Base-by-base conservation (phyloP, 53 echinoderm and acorn worm genomes). In the Temnopleurus reevesii region DNA sequence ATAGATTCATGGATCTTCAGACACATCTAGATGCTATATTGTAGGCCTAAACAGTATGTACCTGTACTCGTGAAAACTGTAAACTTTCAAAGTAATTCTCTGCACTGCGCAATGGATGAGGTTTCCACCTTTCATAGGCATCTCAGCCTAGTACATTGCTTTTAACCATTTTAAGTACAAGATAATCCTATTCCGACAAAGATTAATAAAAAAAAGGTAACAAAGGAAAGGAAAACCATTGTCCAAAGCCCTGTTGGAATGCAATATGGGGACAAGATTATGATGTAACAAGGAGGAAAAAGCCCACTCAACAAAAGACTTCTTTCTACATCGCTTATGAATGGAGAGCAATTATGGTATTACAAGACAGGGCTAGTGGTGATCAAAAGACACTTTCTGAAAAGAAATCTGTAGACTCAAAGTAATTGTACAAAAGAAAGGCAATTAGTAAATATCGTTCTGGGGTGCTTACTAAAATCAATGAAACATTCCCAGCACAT, bases 301-400 rank as follows among this genome's bases (percentile, higher is more conserved):
- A 71, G 12, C 9, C 71, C 38, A 43, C 41, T 36, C 8, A 36
- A 71, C 71, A 71, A 71, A 15, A 34, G 63, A 1, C 34, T 63
- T 17, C 34, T 38, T 71, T 41, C 71, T 41, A 24, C 8, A 38
- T 21, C 3, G 15, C 30, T 49, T 1, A 29, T 79, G 44, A 79
- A 79, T 47, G 28, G 79, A 28, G 0, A 49, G 49, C 79, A 79
- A 79, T 79, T 79, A 79, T 29, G n/a, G 79, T 15, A 79, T 79
- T 79, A 79, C 79, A 49, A 79, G 51, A 79, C 15, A 12, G 41
- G n/a, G n/a, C n/a, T n/a, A n/a, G n/a, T 41, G 8, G n/a, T 41
- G 21, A 38, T 71, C 71, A 38, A 71, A 41, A 43, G 71, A 19
- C 4, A 41, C 8, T 71, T 26, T 58, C 43, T 15, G 2, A 2